Percentiles rank a stretch among this genome's conserved stretches.
phyloP scores from a whole-genome alignment of 2,888 invertebrate species.

The Synergus itoensis region DNA sequence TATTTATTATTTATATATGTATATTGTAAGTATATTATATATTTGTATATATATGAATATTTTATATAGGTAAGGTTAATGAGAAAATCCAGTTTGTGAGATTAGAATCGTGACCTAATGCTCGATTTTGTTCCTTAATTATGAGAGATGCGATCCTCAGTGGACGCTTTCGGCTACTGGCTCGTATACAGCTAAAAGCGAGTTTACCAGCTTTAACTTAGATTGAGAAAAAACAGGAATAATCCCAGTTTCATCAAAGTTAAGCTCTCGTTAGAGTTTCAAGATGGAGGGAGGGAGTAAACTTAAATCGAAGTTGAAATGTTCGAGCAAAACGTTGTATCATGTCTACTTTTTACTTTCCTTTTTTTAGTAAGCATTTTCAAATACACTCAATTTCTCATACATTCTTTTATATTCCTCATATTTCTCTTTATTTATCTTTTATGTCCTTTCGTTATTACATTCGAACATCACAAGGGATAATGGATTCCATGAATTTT shows the following conservation, averaged over 20 bases:
- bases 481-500: neutral
- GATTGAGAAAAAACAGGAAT: conserved; percentile 46
- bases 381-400: neutral
- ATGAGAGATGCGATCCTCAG: neutral
- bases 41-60: neutral
- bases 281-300: conserved; percentile 38
- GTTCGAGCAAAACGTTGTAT: neutral
- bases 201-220: conserved; percentile 42
- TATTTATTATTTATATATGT: too few relatives aligned
- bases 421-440: neutral
- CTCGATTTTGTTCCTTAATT: conserved; percentile 17
- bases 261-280: conserved; percentile 59
- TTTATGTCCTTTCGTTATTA: neutral
- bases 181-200: conserved; percentile 14
- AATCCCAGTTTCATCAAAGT: conserved; percentile 59
- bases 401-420: neutral
- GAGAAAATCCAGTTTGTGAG: conserved; percentile 20
- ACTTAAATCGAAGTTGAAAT: conserved; percentile 54
- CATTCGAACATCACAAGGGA: neutral
- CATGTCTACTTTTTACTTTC: neutral
- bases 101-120: neutral
- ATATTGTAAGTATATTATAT: too few relatives aligned
- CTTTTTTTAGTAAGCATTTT: neutral
- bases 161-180: conserved; percentile 22
- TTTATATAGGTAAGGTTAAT: neutral